phyloP scores from a whole-genome alignment of 2,113 vertebrate genomes.

The Lophochroa leadbeateri region DNA sequence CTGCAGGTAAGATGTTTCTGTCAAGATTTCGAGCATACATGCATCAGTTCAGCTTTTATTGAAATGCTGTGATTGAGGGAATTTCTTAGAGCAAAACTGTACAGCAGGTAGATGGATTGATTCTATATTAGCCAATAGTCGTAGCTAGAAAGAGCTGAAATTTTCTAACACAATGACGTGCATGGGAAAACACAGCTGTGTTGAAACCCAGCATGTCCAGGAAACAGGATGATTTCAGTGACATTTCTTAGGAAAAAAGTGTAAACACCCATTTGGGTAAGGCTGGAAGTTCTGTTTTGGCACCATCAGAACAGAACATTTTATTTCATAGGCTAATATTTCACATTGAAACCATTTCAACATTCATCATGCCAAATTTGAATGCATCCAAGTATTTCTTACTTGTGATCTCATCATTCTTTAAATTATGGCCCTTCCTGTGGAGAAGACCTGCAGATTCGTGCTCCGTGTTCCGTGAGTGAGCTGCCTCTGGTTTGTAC shows the following conservation, averaged over 20 bases:
- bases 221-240: not conserved
- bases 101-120: not conserved
- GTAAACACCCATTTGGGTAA: not conserved
- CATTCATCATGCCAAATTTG: not conserved
- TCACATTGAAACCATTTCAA: not conserved
- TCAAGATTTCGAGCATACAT: not conserved
- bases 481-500: not conserved
- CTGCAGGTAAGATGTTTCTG: not conserved
- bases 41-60: not conserved
- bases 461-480: accelerated
- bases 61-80: not conserved
- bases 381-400: not conserved
- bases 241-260: not conserved
- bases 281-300: not conserved
- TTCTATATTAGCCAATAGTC: not conserved
- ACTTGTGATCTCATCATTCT: not conserved
- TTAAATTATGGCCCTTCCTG: not conserved
- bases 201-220: not conserved
- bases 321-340: not conserved
- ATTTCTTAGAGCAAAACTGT: not conserved
- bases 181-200: not conserved
- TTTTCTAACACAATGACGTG: not conserved
- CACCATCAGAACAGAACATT: not conserved
- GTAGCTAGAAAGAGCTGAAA: not conserved
- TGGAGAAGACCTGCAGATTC: not conserved